Conservation (phyloP, 1,140 invertebrate species). For the Caenorhabditis elegans region WBcel235 BX284603.4:5857001-5857500, state of each 20-base stretch:
- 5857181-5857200: background rate
- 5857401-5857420: constrained; percentile 60
- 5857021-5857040: background rate
- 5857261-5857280: constrained; percentile 58
- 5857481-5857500: constrained; percentile 55
- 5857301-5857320: constrained; percentile 57
- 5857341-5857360: constrained; percentile 59
- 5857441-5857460: background rate
- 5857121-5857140: background rate
- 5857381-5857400: constrained; percentile 59
- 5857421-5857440: too few relatives aligned
- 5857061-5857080: background rate
- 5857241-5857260: constrained; percentile 49
- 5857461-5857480: constrained; percentile 52
- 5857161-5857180: background rate
- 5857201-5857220: constrained; percentile 7
- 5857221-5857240: background rate
- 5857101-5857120: background rate
- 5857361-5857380: constrained; percentile 46
- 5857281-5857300: constrained; percentile 61
- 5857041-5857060: background rate
- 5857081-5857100: background rate
- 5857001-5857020: background rate
- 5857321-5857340: constrained; percentile 59
- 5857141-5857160: background rate